A percentile compares a stretch with the other conserved stretches of the same genome.
Conservation (phyloP, 2,888 invertebrate species). For the Cosmia trapezina region DNA sequence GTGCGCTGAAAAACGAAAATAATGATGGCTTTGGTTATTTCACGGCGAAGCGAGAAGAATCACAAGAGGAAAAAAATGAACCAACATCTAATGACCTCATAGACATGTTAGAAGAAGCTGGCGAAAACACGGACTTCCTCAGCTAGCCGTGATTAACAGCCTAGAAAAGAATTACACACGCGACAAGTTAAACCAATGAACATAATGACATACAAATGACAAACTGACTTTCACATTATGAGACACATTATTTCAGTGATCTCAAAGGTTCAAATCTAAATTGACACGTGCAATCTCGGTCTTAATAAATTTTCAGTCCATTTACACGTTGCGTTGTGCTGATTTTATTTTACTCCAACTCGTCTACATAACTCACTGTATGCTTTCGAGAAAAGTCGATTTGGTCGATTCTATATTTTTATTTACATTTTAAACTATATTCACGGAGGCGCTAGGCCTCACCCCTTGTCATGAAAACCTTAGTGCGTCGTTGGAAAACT, state of each 20-base stretch:
- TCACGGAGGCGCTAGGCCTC: no score
- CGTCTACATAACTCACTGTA: background rate
- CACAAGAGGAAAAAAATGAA: background rate
- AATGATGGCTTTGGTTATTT: background rate
- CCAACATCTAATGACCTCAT: background rate
- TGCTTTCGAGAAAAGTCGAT: no score
- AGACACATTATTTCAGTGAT: background rate
- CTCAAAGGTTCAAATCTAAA: background rate
- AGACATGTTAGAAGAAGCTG: constrained; percentile 17
- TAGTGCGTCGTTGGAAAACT: background rate
- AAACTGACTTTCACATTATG: background rate
- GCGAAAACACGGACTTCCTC: constrained; percentile 11
- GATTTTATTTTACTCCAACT: constrained; percentile 23
- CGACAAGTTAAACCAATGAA: background rate
- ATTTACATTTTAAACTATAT: background rate
- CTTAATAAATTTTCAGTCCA: constrained; percentile 22
- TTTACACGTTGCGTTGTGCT: background rate
- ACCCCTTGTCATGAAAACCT: background rate
- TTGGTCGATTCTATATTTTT: background rate
- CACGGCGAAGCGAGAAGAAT: background rate
- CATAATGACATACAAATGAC: background rate
- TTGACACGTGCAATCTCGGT: background rate
- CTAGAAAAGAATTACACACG: background rate
- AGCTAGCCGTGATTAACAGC: constrained; percentile 5
- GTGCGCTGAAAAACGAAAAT: no score